phyloP scores from a whole-genome alignment of 1,140 invertebrate genomes.

The Druon quercuslanigerum region DNA sequence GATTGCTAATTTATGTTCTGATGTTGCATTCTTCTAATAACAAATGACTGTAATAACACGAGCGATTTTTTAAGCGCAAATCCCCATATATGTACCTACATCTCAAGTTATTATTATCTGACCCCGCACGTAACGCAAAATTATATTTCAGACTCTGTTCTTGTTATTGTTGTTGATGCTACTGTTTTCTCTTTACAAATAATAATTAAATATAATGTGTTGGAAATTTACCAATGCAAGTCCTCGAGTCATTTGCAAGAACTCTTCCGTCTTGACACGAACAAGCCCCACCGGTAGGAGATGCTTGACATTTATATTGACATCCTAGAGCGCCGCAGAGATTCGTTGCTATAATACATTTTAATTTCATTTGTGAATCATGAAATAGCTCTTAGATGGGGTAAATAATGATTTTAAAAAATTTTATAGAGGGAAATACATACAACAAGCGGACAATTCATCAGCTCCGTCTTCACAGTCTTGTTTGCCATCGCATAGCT shows the following conservation, averaged over 20 bases:
- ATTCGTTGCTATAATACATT: conserved; percentile 79
- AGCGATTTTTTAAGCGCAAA: no score
- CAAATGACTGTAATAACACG: no score
- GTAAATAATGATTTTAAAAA: neutral
- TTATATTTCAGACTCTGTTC: no score
- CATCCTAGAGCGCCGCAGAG: conserved; percentile 89
- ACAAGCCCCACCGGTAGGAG: conserved; percentile 91
- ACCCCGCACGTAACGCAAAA: no score
- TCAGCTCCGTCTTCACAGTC: conserved; percentile 95
- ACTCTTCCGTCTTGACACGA: conserved; percentile 88
- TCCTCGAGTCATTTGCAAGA: conserved; percentile 86
- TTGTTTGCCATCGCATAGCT: conserved; percentile 91
- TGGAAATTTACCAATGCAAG: conserved; percentile 83
- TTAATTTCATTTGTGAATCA: conserved; percentile 31
- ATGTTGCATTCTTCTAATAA: no score
- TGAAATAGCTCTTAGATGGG: no score
- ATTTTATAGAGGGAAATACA: conserved; percentile 71
- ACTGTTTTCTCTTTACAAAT: conserved; percentile 2
- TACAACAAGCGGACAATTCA: conserved; percentile 91
- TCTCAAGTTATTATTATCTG: no score
- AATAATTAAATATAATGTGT: neutral
- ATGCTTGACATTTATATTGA: conserved; percentile 92
- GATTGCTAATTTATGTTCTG: no score
- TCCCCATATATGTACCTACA: no score
- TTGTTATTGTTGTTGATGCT: neutral